Conservation (phyloP, 2,797 vertebrate species). For the Pampus argenteus region DNA sequence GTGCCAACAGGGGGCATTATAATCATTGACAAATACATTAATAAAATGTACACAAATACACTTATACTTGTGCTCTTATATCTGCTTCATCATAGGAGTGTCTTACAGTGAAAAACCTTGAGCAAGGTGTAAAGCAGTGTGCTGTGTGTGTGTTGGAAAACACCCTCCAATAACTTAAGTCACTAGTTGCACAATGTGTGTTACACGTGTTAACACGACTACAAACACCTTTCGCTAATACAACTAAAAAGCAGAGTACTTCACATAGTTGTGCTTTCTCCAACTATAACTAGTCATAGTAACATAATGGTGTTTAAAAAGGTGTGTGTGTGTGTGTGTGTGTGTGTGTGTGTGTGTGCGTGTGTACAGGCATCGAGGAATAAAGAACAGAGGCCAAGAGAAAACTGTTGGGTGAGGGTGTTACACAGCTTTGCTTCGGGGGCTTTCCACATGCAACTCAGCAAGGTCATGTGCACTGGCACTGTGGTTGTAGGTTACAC, state of each 20-base stretch:
- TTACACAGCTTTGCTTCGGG: constrained; percentile 66
- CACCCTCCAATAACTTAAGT: not conserved
- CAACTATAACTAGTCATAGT: constrained; percentile 20
- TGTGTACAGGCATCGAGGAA: constrained; percentile 14
- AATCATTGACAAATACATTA: too few relatives aligned
- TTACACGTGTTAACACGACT: not conserved
- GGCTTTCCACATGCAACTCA: constrained; percentile 83
- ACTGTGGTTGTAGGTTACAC: constrained; percentile 70
- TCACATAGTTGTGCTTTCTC: not conserved
- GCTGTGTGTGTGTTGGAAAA: too few relatives aligned
- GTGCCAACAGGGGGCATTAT: too few relatives aligned
- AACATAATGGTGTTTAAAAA: constrained; percentile 17
- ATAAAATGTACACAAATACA: too few relatives aligned
- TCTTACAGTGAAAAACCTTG: not conserved
- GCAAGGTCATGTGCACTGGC: constrained; percentile 81
- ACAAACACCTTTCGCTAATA: constrained; percentile 3
- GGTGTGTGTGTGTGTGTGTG: constrained; percentile 6
- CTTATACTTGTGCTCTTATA: too few relatives aligned
- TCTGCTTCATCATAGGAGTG: not conserved
- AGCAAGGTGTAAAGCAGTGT: not conserved
- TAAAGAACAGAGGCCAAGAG: constrained; percentile 44
- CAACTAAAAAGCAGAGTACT: not conserved
- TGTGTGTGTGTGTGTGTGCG: not conserved
- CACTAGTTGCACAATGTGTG: not conserved
- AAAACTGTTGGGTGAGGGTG: constrained; percentile 54